These are phyloP conservation scores for Microctonus hyperodae DNA, from an alignment of 2,888 invertebrate species.

Conservation along the genomic window DNA sequence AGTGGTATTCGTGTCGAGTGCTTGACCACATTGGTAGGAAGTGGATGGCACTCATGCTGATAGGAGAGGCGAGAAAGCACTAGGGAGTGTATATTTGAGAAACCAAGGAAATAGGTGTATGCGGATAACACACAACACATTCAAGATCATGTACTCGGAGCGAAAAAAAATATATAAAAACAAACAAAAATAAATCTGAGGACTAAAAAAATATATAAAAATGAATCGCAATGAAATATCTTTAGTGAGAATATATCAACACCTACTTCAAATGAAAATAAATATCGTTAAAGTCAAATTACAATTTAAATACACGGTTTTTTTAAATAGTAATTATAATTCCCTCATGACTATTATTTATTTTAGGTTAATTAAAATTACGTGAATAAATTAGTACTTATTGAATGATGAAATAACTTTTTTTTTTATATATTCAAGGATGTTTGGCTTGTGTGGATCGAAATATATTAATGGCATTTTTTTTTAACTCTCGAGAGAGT, in stretches of 20 bases:
- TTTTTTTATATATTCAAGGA: not conserved
- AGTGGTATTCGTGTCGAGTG: constrained; percentile 53
- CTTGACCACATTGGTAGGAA: constrained; percentile 49
- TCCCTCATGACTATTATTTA: not conserved
- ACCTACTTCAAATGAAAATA: not conserved
- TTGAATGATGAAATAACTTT: not conserved
- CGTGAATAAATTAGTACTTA: not conserved
- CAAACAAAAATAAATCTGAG: not conserved
- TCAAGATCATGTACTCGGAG: not conserved
- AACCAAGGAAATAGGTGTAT: not conserved
- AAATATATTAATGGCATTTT: not conserved
- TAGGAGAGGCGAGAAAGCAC: constrained; percentile 10
- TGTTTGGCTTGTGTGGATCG: too few species aligned
- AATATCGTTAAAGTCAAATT: too few species aligned
- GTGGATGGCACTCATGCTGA: constrained; percentile 32
- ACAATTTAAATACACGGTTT: too few species aligned
- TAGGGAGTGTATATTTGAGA: not conserved
- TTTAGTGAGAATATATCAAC: not conserved
- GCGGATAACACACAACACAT: not conserved
- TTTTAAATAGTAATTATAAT: too few species aligned
- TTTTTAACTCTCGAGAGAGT: not conserved
- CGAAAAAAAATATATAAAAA: not conserved
- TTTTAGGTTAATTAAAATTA: not conserved
- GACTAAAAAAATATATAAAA: not conserved
- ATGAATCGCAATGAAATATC: not conserved